Conservation (phyloP, 2,113 vertebrate genomes). For the Puffinus mauretanicus region DNA sequence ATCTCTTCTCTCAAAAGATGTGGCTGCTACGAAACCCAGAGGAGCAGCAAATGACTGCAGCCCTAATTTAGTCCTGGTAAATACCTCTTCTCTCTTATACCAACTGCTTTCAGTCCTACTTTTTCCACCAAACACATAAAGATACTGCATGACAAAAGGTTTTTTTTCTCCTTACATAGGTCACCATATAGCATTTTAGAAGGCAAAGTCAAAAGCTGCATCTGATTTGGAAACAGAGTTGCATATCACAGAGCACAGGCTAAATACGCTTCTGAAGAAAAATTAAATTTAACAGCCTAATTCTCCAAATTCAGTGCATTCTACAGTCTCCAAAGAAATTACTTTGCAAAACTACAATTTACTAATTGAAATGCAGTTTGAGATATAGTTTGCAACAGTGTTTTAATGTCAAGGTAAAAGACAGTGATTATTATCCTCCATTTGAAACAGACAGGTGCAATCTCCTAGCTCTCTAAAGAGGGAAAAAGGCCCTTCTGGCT, state of each 20-base stretch:
- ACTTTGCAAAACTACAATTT: background rate
- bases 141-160: background rate
- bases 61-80: background rate
- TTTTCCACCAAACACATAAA: background rate
- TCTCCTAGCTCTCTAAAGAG: background rate
- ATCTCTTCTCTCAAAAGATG: background rate
- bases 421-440: background rate
- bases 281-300: background rate
- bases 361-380: background rate
- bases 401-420: background rate
- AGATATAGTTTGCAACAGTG: background rate
- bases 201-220: background rate
- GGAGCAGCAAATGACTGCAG: background rate
- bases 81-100: background rate
- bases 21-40: background rate
- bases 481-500: background rate
- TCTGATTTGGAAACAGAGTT: background rate
- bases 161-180: background rate
- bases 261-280: background rate
- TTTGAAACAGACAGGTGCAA: background rate
- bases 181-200: background rate
- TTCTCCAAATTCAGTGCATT: background rate
- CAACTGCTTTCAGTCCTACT: background rate
- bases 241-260: rapidly evolving
- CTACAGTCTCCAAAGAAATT: background rate